Evolutionary conservation across 2,113 vertebrate species (phyloP).

Genomic region (Tapirus terrestris): DNA sequence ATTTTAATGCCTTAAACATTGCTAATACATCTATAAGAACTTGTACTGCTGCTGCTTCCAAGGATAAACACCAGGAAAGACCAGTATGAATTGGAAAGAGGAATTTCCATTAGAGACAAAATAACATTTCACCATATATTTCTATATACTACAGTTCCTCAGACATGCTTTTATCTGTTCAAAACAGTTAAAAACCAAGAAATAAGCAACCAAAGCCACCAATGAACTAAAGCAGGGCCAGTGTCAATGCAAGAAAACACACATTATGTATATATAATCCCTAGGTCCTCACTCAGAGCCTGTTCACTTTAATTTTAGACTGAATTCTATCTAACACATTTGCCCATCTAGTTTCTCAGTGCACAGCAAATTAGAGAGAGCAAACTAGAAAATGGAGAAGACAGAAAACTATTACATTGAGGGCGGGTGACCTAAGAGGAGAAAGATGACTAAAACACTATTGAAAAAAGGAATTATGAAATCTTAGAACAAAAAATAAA

Average conservation of each 20-base stretch:
- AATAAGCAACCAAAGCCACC: background rate
- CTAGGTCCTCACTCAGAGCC: background rate
- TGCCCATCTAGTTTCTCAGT: background rate
- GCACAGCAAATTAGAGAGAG: background rate
- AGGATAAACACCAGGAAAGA: background rate
- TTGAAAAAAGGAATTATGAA: background rate
- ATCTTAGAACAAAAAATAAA: slow-evolving; percentile 41
- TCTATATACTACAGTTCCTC: background rate
- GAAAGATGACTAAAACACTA: background rate
- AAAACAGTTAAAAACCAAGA: slow-evolving; percentile 19
- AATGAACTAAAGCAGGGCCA: background rate
- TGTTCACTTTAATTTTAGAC: background rate
- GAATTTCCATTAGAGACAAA: background rate
- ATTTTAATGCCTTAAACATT: background rate
- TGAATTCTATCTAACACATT: background rate
- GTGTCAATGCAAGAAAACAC: background rate
- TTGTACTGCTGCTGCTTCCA: background rate
- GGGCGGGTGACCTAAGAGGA: background rate
- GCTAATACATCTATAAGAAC: background rate
- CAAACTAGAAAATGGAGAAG: background rate
- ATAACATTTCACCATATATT: background rate
- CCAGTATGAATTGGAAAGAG: background rate
- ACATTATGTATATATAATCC: background rate
- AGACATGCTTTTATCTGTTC: background rate
- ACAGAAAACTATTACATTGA: background rate